phyloP scores from a whole-genome alignment of 2,113 vertebrate genomes.

The Phodopus roborovskii region DNA sequence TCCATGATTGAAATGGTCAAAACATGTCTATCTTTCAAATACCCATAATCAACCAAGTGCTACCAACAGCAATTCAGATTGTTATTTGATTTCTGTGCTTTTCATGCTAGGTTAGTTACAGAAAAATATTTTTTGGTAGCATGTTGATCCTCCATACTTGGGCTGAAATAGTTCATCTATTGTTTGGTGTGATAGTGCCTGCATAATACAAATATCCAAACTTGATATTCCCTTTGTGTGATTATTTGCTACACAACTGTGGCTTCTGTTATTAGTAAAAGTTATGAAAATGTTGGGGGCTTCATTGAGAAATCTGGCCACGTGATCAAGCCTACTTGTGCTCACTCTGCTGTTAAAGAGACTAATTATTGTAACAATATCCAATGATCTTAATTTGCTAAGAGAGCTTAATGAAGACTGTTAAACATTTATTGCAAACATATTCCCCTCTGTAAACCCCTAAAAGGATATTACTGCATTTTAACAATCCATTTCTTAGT shows the following conservation, averaged over 20 bases:
- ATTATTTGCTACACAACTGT: neutral
- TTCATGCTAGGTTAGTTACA: slow-evolving; percentile 67
- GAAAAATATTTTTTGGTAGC: slow-evolving; percentile 55
- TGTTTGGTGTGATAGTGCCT: neutral
- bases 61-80: slow-evolving; percentile 37
- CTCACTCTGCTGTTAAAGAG: slow-evolving; percentile 68
- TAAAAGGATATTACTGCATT: slow-evolving; percentile 55
- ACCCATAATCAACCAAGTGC: slow-evolving; percentile 55
- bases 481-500: slow-evolving; percentile 59
- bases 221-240: neutral
- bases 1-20: slow-evolving; percentile 69
- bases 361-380: slow-evolving; percentile 69
- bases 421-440: slow-evolving; percentile 76
- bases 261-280: slow-evolving; percentile 47
- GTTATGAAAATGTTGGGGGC: slow-evolving; percentile 52
- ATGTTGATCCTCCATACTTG: slow-evolving; percentile 30
- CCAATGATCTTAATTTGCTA: slow-evolving; percentile 66
- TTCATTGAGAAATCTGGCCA: slow-evolving; percentile 58
- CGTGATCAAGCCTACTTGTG: slow-evolving; percentile 60
- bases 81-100: slow-evolving; percentile 59
- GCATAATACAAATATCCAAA: slow-evolving; percentile 1
- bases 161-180: slow-evolving; percentile 46
- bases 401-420: slow-evolving; percentile 52
- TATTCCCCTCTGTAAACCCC: slow-evolving; percentile 57
- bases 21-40: slow-evolving; percentile 74